Base-by-base conservation (phyloP, 1,140 invertebrate species). In the Lepeophtheirus salmonis region DNA sequence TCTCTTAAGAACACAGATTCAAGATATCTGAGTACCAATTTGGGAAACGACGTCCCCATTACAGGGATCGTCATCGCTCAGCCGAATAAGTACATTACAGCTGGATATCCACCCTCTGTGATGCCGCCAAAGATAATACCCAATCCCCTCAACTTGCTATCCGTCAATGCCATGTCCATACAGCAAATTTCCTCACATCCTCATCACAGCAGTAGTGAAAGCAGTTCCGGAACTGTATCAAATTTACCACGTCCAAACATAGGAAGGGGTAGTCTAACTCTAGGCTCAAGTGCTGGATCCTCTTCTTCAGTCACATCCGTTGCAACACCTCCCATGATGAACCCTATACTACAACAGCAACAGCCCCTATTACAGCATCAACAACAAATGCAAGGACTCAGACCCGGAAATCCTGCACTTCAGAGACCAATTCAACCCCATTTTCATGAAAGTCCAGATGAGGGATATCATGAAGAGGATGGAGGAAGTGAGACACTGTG, bases 401-500 rank as follows among this genome's bases (percentile, higher is more conserved):
- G 6, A n/a, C 30, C 30, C 30, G n/a, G 18, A 23, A 23, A 54
- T 20, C 52, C 52, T 13, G 52, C 52, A 54, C 23, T 54, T 20
- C 52, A 54, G 52, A 54, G 52, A 24, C 18, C 52, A n/a, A 20
- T 20, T 54, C 52, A 54, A 54, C 52, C 20, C 18, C 23, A 30
- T 17, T 24, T 57, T 14, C 23, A 30, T 48, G 55, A 57, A 41
- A 57, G 55, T 48, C 55, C 55, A 25, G 55, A 57, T 16, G 55
- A 57, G 25, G 55, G 55, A 17, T 57, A 57, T 21, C 55, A 57
- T 21, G 55, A 57, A 30, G 55, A 57, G 3, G 55, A 57, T 21
- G 20, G 12, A 26, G 55, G 55, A 25, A 26, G 22, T 26, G 55
- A 57, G 14, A 25, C 26, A 16, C 55, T 57, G 6, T 57, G 55